Base-by-base conservation (phyloP, 2,797 vertebrate species). In the Chloroceryle amazona region DNA sequence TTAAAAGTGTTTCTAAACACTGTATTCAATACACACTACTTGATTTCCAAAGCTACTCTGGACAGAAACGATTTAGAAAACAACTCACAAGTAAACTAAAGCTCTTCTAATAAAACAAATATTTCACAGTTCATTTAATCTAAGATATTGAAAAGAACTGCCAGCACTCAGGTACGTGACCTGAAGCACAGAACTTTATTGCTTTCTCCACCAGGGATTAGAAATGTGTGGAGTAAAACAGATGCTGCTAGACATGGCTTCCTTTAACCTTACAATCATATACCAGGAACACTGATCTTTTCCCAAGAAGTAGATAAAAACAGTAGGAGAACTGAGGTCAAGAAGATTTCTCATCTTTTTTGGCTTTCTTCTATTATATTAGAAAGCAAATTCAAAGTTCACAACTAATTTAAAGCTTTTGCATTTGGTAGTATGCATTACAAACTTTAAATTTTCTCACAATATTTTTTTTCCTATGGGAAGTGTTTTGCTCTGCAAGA, bases 81-180 rank as follows among this genome's bases (percentile, higher is more conserved):
- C 86, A 95, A 90, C 81, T 96, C 92, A 96, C 97, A 98, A 96
- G 97, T 97, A 96, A 98, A 98, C 94, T 88, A 94, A 96, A 96
- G 95, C 95, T 97, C 93, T 97, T 97, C 96, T 97, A 97, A 97
- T 98, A 98, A 98, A 98, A 97, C 96, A 97, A 98, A 97, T 98
- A 98, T 97, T 98, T 98, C 97, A 97, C 98, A 98, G 97, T 97
- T 98, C 98, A 98, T 98, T 98, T 98, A 95, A 97, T 97, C 93
- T 97, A 97, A 98, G 97, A 97, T 97, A 98, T 96, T 98, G 98
- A 98, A 98, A 97, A 98, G 97, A 97, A 97, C 97, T 97, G 97
- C 94, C 91, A 94, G 97, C 96, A 97, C 97, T 96, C 96, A 89
- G 97, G 93, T 98, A 97, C 66, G 89, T 98, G 97, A 98, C 96